Evolutionary conservation across 2,888 invertebrate species (phyloP).

Genomic region (Nomada flava): DNA sequence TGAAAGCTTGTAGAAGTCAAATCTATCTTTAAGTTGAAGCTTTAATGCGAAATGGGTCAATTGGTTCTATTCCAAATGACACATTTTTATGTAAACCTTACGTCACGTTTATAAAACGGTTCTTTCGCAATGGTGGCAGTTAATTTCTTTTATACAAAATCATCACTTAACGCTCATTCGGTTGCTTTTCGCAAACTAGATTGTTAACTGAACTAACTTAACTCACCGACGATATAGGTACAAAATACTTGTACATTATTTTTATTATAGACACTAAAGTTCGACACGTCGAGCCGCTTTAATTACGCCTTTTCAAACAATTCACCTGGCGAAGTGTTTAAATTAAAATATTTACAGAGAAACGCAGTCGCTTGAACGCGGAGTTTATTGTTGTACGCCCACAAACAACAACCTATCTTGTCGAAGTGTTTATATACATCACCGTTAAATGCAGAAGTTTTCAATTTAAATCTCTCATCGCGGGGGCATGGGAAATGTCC

Average conservation of each 20-base stretch:
- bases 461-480: slow-evolving; percentile 31
- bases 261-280: slow-evolving; percentile 27
- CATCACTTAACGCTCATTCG: too few relatives aligned
- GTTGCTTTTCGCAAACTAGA: too few relatives aligned
- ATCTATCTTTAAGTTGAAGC: too few relatives aligned
- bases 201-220: too few relatives aligned
- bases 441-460: neutral
- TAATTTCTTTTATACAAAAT: too few relatives aligned
- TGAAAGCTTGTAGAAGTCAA: too few relatives aligned
- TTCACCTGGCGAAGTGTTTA: slow-evolving; percentile 20
- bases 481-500: slow-evolving; percentile 4
- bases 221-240: too few relatives aligned
- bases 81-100: too few relatives aligned
- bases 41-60: too few relatives aligned
- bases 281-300: slow-evolving; percentile 9
- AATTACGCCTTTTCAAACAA: slow-evolving; percentile 41
- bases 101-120: too few relatives aligned
- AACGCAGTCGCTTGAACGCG: slow-evolving; percentile 4
- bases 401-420: slow-evolving; percentile 27
- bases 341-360: slow-evolving; percentile 43
- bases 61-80: too few relatives aligned
- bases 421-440: slow-evolving; percentile 32
- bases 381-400: slow-evolving; percentile 30
- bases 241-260: slow-evolving; percentile 28
- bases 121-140: too few relatives aligned